These are phyloP conservation scores for Trinorchestia longiramus DNA, from an alignment of 1,140 invertebrate species.

Conservation along the genomic window DNA sequence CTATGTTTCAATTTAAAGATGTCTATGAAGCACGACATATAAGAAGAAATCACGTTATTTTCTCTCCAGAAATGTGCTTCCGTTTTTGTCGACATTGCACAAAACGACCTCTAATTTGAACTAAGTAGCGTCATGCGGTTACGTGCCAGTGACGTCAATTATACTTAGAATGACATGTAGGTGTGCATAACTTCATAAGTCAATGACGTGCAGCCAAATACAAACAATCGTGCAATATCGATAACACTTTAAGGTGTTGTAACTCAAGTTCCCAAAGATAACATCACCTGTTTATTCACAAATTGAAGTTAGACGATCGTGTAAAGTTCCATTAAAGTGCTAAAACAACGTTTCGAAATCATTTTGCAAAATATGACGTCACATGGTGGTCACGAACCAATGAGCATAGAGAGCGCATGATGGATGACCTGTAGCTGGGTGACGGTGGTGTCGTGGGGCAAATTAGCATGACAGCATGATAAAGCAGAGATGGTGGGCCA, in stretches of 20 bases:
- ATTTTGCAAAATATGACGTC: not conserved
- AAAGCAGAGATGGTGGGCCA: not conserved
- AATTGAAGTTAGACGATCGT: not conserved
- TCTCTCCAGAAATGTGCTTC: no score
- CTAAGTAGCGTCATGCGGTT: no score
- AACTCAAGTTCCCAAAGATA: not conserved
- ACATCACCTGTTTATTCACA: not conserved
- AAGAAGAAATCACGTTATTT: no score
- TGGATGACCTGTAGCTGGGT: not conserved
- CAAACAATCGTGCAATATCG: no score
- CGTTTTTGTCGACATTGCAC: no score
- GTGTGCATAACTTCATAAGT: no score
- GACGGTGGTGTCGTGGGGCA: not conserved
- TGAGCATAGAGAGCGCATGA: constrained; percentile 19
- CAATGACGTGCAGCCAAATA: no score
- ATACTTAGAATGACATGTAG: no score
- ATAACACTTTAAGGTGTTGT: not conserved
- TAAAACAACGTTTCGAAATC: not conserved
- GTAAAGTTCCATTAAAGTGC: not conserved
- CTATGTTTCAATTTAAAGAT: no score
- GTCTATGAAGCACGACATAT: no score
- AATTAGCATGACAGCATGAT: constrained; percentile 30
- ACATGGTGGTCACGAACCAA: not conserved
- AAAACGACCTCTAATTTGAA: no score
- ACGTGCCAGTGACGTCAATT: no score